Percentiles rank a stretch among this genome's conserved stretches.
Conservation (phyloP, 2,797 vertebrate species). For the Taeniopygia guttata region DNA sequence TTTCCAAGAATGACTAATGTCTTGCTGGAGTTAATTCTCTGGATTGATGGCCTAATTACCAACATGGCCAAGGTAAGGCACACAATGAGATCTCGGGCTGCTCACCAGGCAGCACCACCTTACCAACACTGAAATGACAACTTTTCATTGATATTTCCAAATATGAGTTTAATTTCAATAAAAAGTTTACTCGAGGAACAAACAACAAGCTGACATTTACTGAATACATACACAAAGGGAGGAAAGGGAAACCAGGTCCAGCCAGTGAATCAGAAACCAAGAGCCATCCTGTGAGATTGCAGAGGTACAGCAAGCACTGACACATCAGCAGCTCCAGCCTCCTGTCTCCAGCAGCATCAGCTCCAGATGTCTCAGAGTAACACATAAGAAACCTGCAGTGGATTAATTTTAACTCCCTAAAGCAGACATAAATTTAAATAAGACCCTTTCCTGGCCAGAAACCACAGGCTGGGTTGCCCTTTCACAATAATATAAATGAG, state of each 20-base stretch:
- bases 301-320: not conserved
- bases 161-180: not conserved
- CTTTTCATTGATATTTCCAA: conserved; percentile 6
- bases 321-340: not conserved
- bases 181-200: not conserved
- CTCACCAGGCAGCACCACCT: not conserved
- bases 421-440: not conserved
- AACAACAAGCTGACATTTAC: not conserved
- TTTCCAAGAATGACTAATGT: conserved; percentile 64
- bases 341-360: not conserved
- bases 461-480: not conserved
- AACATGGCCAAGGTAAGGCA: conserved; percentile 21
- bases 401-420: not conserved
- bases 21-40: conserved; percentile 60
- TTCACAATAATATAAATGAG: not conserved
- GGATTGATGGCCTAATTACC: conserved; percentile 35
- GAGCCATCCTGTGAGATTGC: not conserved
- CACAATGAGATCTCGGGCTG: not conserved
- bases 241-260: not conserved
- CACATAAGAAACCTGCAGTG: accelerated
- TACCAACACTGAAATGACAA: not conserved
- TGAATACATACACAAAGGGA: not conserved
- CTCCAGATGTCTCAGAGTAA: not conserved
- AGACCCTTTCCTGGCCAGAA: not conserved
- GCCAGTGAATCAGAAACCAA: not conserved